Conservation (phyloP, 2,888 invertebrate genomes). For the Sinelater perroti region DNA sequence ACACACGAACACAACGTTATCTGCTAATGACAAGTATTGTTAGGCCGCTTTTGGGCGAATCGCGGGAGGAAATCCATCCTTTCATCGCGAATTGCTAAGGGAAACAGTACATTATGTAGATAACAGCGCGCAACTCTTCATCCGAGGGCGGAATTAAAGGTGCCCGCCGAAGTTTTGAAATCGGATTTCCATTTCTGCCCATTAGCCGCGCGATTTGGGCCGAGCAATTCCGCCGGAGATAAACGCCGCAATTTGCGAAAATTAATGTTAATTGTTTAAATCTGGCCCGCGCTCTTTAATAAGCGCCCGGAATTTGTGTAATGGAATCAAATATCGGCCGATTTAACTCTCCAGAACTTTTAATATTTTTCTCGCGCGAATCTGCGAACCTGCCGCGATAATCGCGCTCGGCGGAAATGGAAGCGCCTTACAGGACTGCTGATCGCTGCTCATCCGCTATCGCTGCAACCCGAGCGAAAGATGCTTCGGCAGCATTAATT, state of each 20-base stretch:
- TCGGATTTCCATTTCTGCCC: constrained; percentile 10
- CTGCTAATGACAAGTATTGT: constrained; percentile 28
- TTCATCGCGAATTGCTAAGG: constrained; percentile 11
- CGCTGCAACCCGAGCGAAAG: no score
- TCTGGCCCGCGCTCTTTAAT: constrained; percentile 13
- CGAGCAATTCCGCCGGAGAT: constrained; percentile 2
- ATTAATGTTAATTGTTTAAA: constrained; percentile 17
- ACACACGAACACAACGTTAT: constrained; percentile 26
- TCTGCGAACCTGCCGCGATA: no score
- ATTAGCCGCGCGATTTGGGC: constrained; percentile 4
- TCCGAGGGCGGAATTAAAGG: background rate
- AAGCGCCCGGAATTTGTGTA: background rate
- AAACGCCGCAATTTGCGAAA: constrained; percentile 11
- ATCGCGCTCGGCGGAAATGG: no score
- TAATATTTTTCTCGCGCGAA: background rate
- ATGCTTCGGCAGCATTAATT: no score
- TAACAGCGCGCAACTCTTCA: constrained; percentile 2
- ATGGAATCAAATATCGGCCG: background rate
- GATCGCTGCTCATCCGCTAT: no score
- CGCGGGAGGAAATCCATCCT: constrained; percentile 24
- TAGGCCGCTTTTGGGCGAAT: constrained; percentile 23
- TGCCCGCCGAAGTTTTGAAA: background rate
- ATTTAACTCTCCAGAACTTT: background rate
- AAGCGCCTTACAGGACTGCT: no score
- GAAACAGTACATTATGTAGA: constrained; percentile 15